A percentile compares a stretch with the other conserved stretches of the same genome.
These are phyloP conservation scores for Seladonia tumulorum DNA, from an alignment of 2,888 invertebrate species.

Conservation along the genomic window DNA sequence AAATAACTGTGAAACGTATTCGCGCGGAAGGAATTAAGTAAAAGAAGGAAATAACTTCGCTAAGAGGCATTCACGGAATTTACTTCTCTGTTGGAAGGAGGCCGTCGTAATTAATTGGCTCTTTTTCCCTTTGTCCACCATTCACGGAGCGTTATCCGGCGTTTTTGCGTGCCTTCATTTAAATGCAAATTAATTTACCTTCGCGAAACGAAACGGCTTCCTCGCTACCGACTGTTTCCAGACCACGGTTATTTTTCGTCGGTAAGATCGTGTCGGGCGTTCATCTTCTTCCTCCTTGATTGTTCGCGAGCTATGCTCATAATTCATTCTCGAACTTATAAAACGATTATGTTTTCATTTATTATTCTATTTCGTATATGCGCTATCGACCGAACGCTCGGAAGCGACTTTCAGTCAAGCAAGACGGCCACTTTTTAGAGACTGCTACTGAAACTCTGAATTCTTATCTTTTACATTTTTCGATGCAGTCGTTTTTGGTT, in stretches of 20 bases:
- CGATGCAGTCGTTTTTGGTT: no score
- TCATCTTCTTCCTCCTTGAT: constrained; percentile 28
- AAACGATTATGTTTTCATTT: not conserved
- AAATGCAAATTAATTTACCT: constrained; percentile 74
- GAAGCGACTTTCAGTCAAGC: not conserved
- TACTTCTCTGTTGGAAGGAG: constrained; percentile 34
- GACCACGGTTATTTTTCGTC: constrained; percentile 55
- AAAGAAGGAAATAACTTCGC: constrained; percentile 37
- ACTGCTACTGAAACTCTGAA: no score
- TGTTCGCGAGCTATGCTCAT: constrained; percentile 5
- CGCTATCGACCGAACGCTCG: not conserved
- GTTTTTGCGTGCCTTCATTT: constrained; percentile 64
- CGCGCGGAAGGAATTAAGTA: constrained; percentile 21
- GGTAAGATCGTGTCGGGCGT: constrained; percentile 8
- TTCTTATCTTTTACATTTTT: no score
- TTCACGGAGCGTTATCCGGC: constrained; percentile 50
- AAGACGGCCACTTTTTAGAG: no score
- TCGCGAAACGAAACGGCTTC: constrained; percentile 49
- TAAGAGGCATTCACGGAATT: constrained; percentile 37
- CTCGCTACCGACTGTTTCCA: constrained; percentile 26
- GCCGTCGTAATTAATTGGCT: constrained; percentile 59
- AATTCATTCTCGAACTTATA: not conserved
- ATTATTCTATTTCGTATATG: not conserved
- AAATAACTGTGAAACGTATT: not conserved
- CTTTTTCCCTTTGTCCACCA: constrained; percentile 58